Conservation (phyloP, 2,797 vertebrate genomes). For the Syngnathus acus region DNA sequence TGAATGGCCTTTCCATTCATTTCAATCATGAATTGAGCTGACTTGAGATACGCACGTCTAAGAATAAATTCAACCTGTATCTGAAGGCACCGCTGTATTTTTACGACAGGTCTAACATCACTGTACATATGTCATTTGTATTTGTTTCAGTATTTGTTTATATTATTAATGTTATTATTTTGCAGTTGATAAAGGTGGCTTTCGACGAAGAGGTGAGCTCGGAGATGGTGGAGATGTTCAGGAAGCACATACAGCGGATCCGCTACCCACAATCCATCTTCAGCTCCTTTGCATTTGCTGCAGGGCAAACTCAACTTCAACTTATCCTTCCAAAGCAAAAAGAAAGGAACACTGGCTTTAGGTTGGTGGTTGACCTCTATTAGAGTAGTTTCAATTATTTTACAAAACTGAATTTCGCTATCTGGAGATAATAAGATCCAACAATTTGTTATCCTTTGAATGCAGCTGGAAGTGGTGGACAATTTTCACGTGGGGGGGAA, state of each 20-base stretch:
- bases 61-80: too few relatives aligned
- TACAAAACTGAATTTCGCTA: background rate
- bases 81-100: background rate
- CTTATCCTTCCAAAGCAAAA: slow-evolving; percentile 94
- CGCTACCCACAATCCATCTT: slow-evolving; percentile 97
- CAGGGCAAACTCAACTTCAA: slow-evolving; percentile 85
- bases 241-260: slow-evolving; percentile 91
- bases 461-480: slow-evolving; percentile 2
- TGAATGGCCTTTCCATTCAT: too few relatives aligned
- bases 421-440: background rate
- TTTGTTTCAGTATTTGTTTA: too few relatives aligned
- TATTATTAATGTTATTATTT: background rate
- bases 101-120: background rate
- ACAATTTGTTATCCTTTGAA: background rate
- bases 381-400: background rate
- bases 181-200: slow-evolving; percentile 91
- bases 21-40: too few relatives aligned
- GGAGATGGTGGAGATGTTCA: slow-evolving; percentile 95
- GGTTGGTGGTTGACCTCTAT: slow-evolving; percentile 61
- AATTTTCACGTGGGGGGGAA: background rate
- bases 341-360: slow-evolving; percentile 94
- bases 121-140: background rate
- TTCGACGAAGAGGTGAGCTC: slow-evolving; percentile 97
- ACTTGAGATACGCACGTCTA: too few relatives aligned
- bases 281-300: slow-evolving; percentile 90